Percentiles rank a stretch among this genome's conserved stretches.
Conservation (phyloP, 2,113 vertebrate genomes). For the Chamaetylas fuelleborni region DNA sequence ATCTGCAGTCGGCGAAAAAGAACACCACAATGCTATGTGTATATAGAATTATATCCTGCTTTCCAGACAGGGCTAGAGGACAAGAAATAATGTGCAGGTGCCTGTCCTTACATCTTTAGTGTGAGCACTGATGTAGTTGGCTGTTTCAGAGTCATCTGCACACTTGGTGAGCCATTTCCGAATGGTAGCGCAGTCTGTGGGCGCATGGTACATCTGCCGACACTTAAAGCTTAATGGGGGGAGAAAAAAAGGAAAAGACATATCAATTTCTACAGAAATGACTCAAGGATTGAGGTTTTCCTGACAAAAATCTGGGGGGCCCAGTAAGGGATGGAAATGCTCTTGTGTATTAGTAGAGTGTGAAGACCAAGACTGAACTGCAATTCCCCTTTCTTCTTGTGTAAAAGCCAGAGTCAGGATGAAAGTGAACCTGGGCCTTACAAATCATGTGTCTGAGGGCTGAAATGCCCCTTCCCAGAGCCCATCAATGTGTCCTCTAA, state of each 20-base stretch:
- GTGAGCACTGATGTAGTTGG: conserved; percentile 99
- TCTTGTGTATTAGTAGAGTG: neutral
- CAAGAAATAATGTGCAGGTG: neutral
- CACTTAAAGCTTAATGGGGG: conserved; percentile 88
- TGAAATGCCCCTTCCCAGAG: neutral
- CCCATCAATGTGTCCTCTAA: neutral
- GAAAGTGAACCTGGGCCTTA: neutral
- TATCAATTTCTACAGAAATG: neutral
- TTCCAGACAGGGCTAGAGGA: neutral
- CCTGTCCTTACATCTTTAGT: conserved; percentile 95
- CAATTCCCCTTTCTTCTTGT: neutral
- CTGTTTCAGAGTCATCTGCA: conserved; percentile 99
- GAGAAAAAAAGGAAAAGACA: neutral
- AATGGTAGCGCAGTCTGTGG: conserved; percentile 98
- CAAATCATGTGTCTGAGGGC: neutral
- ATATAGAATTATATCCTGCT: neutral
- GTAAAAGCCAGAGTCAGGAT: neutral
- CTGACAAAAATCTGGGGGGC: neutral
- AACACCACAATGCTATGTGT: neutral
- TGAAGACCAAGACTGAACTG: neutral
- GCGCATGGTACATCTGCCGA: conserved; percentile 99
- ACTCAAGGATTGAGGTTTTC: neutral
- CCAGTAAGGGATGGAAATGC: neutral
- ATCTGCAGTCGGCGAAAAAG: neutral
- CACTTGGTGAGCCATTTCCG: conserved; percentile 99